Conservation (phyloP, 2,113 vertebrate species). For the Pelmatolapia mariae region DNA sequence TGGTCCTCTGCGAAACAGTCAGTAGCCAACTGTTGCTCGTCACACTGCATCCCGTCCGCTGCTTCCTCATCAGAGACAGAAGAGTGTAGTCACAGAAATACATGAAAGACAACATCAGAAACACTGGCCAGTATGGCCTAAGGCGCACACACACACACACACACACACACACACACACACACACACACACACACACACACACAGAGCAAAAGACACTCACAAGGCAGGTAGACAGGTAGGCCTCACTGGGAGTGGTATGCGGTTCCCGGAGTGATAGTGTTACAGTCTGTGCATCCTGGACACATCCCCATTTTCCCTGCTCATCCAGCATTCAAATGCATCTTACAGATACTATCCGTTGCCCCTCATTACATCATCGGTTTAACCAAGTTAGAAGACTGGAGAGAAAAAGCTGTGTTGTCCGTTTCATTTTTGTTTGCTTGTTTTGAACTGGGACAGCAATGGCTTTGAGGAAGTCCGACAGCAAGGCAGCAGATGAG, state of each 20-base stretch:
- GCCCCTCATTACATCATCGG: conserved; percentile 37
- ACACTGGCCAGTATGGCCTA: background rate
- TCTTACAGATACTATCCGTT: conserved; percentile 2
- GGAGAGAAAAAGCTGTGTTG: background rate
- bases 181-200: conserved; percentile 10
- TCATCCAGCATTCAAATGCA: conserved; percentile 28
- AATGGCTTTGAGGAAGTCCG: background rate
- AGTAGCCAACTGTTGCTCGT: conserved; percentile 43
- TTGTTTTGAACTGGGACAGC: background rate
- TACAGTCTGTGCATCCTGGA: conserved; percentile 52
- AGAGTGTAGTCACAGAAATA: background rate
- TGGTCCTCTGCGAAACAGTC: background rate
- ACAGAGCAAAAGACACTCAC: background rate
- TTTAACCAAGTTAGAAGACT: background rate
- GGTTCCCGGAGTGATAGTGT: conserved; percentile 57
- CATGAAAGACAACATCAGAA: background rate
- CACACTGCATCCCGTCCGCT: background rate
- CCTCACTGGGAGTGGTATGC: conserved; percentile 40
- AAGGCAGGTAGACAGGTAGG: conserved; percentile 29
- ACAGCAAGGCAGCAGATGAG: background rate
- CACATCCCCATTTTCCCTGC: conserved; percentile 36
- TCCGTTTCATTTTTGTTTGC: background rate
- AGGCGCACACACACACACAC: background rate
- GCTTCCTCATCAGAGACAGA: conserved; percentile 5
- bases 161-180: background rate